These are phyloP conservation scores for Digitonthophagus gazella DNA, from an alignment of 2,888 invertebrate species.

Conservation along the genomic window DNA sequence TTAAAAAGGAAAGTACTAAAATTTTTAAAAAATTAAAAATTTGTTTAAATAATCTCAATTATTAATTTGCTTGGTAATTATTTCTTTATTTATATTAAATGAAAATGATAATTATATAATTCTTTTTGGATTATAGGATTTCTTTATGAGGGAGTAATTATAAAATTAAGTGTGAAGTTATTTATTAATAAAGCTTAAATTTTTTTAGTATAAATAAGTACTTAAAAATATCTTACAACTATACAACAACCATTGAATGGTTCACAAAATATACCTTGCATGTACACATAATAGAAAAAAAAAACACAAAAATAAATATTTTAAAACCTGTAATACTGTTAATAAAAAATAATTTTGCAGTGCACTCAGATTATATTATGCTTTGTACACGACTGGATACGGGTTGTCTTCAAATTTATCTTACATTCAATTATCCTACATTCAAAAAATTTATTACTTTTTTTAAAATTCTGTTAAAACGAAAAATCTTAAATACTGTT, in stretches of 20 bases:
- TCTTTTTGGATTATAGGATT: no score
- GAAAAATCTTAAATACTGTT: neutral
- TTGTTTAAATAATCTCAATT: no score
- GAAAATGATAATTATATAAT: no score
- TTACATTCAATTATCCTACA: neutral
- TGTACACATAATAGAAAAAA: slow-evolving; percentile 13
- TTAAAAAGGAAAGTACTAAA: no score
- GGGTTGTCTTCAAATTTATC: slow-evolving; percentile 1
- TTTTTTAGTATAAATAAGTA: slow-evolving; percentile 32
- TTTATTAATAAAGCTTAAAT: slow-evolving; percentile 32
- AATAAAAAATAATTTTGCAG: slow-evolving; percentile 19
- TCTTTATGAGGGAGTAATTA: no score
- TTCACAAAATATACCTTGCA: slow-evolving; percentile 15
- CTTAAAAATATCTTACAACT: slow-evolving; percentile 30
- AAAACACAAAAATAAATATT: slow-evolving; percentile 23
- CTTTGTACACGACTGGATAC: neutral
- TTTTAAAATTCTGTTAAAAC: no score
- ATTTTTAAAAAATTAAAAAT: no score
- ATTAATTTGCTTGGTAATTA: no score
- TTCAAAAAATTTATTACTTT: neutral
- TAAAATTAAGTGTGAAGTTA: slow-evolving; percentile 2
- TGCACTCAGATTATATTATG: slow-evolving; percentile 23
- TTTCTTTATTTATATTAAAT: no score
- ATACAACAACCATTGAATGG: slow-evolving; percentile 28
- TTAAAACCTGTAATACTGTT: slow-evolving; percentile 32